Base-by-base conservation (phyloP, 92 coral and sea anemone species). In the Parazoanthus swiftii region DNA sequence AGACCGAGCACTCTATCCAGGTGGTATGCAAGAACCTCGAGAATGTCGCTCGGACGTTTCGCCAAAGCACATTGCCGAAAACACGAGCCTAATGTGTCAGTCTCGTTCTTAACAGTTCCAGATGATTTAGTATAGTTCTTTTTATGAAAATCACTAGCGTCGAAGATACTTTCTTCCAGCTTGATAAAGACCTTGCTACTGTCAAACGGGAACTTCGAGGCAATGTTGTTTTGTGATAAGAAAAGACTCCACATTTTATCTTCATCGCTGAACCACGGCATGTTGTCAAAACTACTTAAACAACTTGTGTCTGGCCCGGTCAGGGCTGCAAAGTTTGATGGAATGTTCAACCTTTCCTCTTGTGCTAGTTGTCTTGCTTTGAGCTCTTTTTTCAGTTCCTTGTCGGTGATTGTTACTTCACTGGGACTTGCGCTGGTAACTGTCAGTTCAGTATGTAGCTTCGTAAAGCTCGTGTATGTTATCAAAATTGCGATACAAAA, bases 1-100 rank as follows among this genome's bases (percentile, higher is more conserved):
- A 77, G 36, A 6, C 81, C 81, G 1, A 77, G 81, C 56, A 77
- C 81, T 77, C 81, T 77, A 42, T 77, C 81, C 14, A 77, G 58
- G 8, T 77, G 81, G 48, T 38, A 77, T 13, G 81, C n/a, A 35
- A 77, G n/a, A 8, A 77, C 81, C 33, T 77, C 81, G 6, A 77
- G 81, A 18, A 77, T 42, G 37, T 77, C 81, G 11, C 48, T 48
- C 0, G 81, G 81, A 16, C 81, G 25, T 43, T 77, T 77, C 25
- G 81, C 81, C 35, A 77, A 42, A 48, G 81, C 81, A 21, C 81
- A 77, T 42, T 44, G 81, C 56, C 37, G 26, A 23, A 39, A n/a
- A 77, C 81, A 77, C 25, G 81, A 77, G 51, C 44, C 44, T 4
- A 39, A 44, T 23, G 29, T 77, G 26, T 75, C 16, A 4, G n/a